Evolutionary conservation across 2,888 invertebrate species (phyloP).

Genomic region (Latrodectus hesperus): DNA sequence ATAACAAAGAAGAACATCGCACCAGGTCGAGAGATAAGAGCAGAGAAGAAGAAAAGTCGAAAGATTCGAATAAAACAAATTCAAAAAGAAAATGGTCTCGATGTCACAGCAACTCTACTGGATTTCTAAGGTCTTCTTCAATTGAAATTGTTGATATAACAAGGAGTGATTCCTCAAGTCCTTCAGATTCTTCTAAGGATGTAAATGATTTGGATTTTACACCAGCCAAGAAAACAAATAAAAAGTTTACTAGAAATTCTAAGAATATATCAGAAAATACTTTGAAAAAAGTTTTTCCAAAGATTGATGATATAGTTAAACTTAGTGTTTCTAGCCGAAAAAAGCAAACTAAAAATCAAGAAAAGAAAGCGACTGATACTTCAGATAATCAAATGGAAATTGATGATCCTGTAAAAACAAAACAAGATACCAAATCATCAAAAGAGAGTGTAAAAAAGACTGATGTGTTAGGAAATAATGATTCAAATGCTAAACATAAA

Average conservation of each 20-base stretch:
- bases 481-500: not conserved
- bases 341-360: not conserved
- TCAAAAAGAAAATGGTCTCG: slow-evolving; percentile 43
- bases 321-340: not conserved
- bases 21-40: slow-evolving; percentile 25
- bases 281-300: not conserved
- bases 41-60: slow-evolving; percentile 15
- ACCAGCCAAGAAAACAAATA: not conserved
- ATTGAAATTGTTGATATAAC: slow-evolving; percentile 45
- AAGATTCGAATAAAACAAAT: slow-evolving; percentile 6
- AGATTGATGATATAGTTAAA: not conserved
- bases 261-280: not conserved
- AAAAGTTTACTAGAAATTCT: not conserved
- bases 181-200: slow-evolving; percentile 13
- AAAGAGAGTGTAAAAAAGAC: not conserved
- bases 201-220: not conserved
- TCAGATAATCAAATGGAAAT: not conserved
- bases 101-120: not conserved
- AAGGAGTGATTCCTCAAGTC: slow-evolving; percentile 18
- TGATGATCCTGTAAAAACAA: not conserved
- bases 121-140: slow-evolving; percentile 8
- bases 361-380: not conserved
- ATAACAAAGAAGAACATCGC: slow-evolving; percentile 1
- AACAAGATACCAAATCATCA: not conserved
- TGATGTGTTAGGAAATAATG: not conserved